These are phyloP conservation scores for Sigmodon hispidus DNA, from an alignment of 2,113 vertebrate species.

Conservation along the genomic window DNA sequence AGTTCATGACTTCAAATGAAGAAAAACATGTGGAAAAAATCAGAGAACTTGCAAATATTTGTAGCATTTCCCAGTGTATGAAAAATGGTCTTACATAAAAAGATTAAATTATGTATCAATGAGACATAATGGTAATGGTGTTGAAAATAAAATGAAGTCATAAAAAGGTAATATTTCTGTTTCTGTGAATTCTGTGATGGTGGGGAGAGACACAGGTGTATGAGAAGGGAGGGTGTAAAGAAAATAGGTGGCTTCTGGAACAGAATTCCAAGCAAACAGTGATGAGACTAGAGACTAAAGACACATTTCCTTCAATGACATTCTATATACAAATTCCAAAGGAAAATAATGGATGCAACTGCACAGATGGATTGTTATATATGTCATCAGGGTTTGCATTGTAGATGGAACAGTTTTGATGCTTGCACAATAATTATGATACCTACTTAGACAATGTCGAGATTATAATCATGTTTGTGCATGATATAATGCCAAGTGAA, in stretches of 20 bases:
- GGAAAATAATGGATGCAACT: not conserved
- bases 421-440: not conserved
- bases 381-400: not conserved
- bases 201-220: not conserved
- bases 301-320: not conserved
- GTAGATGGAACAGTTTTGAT: not conserved
- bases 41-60: not conserved
- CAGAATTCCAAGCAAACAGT: not conserved
- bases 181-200: constrained; percentile 17
- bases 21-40: not conserved
- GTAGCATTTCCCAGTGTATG: not conserved
- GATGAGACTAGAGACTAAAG: not conserved
- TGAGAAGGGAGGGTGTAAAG: not conserved
- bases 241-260: not conserved
- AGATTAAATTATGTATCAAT: not conserved
- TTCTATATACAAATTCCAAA: not conserved
- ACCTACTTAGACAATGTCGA: not conserved
- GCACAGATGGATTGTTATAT: not conserved
- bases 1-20: not conserved
- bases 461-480: not conserved
- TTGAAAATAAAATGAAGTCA: constrained; percentile 19
- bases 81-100: not conserved
- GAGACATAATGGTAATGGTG: not conserved
- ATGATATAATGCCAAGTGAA: not conserved
- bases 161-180: not conserved